Evolutionary conservation across 2,113 vertebrate genomes (phyloP).

Genomic region (Tricholaema leucomelas): DNA sequence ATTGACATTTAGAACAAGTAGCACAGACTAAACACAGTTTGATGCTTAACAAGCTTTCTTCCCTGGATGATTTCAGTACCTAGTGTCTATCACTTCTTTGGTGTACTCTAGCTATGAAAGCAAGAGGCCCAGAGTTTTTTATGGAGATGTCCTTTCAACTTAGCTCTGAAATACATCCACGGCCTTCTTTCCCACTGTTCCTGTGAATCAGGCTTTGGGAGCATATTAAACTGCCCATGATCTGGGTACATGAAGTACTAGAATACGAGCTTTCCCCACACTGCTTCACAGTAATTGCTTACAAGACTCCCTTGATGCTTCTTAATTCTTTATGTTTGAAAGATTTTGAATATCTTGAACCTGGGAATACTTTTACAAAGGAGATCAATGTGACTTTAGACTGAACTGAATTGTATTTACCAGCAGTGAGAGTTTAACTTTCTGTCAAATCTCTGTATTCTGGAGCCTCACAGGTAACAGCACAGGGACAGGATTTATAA

Average conservation of each 20-base stretch:
- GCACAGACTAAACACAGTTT: neutral
- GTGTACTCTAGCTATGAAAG: neutral
- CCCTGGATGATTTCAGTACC: neutral
- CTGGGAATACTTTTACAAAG: constrained; percentile 24
- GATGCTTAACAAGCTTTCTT: constrained; percentile 19
- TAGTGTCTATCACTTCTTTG: neutral
- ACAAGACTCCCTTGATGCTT: neutral
- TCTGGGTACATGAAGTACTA: neutral
- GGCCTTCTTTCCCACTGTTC: neutral
- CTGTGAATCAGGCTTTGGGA: neutral
- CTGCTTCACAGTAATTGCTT: neutral
- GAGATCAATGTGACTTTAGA: neutral
- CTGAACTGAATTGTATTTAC: constrained; percentile 1
- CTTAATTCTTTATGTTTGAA: neutral
- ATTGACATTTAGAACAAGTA: constrained; percentile 15
- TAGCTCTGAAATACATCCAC: constrained; percentile 12
- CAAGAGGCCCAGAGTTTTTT: neutral
- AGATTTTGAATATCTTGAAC: constrained; percentile 1
- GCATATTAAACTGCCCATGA: neutral
- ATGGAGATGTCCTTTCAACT: neutral
- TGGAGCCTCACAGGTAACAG: neutral
- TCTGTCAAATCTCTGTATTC: neutral
- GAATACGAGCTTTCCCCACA: neutral
- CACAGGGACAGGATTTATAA: neutral
- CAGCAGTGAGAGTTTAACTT: constrained; percentile 18